Percentiles rank a stretch among this genome's conserved stretches.
These are phyloP conservation scores for Bimastos eiseni DNA, from an alignment of 2,888 invertebrate genomes.

Conservation along the genomic window DNA sequence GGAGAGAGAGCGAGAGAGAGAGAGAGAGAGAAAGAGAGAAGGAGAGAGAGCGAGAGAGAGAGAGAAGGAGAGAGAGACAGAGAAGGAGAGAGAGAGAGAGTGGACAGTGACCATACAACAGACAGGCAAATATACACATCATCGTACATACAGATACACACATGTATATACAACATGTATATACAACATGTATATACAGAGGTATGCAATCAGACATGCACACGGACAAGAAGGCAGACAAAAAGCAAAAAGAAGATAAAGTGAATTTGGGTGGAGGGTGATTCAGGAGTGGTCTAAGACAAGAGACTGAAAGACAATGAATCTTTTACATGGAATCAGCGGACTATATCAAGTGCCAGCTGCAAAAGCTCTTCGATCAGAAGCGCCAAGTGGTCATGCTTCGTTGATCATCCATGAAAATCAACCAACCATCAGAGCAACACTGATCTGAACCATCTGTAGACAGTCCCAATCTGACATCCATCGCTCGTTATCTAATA, in stretches of 20 bases:
- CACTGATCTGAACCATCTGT: neutral
- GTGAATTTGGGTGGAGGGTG: neutral
- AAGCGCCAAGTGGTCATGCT: neutral
- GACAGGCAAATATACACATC: too few species aligned
- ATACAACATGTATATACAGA: too few species aligned
- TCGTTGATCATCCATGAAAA: neutral
- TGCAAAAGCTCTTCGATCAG: neutral
- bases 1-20: too few species aligned
- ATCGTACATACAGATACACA: too few species aligned
- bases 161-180: too few species aligned
- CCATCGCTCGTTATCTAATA: too few species aligned
- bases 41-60: too few species aligned
- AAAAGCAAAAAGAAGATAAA: neutral
- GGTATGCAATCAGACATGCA: neutral
- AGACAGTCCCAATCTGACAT: neutral
- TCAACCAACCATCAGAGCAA: neutral
- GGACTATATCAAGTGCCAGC: neutral
- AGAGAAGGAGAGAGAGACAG: neutral
- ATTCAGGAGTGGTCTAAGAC: neutral
- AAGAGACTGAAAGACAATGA: neutral
- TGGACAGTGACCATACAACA: too few species aligned
- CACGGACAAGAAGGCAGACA: neutral
- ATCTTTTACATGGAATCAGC: neutral
- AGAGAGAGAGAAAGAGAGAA: too few species aligned
- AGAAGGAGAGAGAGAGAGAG: too few species aligned